phyloP scores from a whole-genome alignment of 2,888 invertebrate genomes.

The Cephonodes hylas region DNA sequence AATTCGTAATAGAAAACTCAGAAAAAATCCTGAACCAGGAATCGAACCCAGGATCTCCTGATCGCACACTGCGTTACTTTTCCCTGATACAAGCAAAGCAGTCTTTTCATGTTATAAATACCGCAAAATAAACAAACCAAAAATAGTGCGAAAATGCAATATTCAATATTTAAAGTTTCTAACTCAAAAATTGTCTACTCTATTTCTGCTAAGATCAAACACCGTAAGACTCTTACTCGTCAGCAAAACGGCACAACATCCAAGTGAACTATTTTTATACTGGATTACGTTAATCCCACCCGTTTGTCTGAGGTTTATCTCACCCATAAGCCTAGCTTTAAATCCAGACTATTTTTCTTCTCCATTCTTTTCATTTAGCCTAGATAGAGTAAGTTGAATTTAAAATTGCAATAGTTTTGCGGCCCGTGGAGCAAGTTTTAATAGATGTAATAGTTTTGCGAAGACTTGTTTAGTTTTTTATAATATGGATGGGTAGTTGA shows the following conservation, averaged over 20 bases:
- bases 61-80: no score
- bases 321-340: background rate
- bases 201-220: background rate
- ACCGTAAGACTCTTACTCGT: background rate
- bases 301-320: background rate
- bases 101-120: background rate
- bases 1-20: no score
- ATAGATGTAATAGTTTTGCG: background rate
- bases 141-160: background rate
- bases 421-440: background rate
- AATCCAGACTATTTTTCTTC: background rate
- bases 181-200: background rate
- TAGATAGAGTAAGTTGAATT: background rate
- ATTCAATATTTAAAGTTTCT: background rate
- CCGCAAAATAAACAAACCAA: no score
- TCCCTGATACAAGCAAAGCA: no score
- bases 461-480: background rate
- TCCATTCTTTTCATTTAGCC: slow-evolving; percentile 3
- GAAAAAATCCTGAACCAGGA: no score
- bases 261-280: slow-evolving; percentile 3
- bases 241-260: background rate
- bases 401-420: background rate
- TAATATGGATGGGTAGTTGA: background rate
- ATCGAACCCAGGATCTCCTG: no score
- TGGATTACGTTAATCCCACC: background rate